Percentiles rank a stretch among this genome's conserved stretches.
phyloP scores from a whole-genome alignment of 2,797 vertebrate genomes.

The Emydoidea blandingii region DNA sequence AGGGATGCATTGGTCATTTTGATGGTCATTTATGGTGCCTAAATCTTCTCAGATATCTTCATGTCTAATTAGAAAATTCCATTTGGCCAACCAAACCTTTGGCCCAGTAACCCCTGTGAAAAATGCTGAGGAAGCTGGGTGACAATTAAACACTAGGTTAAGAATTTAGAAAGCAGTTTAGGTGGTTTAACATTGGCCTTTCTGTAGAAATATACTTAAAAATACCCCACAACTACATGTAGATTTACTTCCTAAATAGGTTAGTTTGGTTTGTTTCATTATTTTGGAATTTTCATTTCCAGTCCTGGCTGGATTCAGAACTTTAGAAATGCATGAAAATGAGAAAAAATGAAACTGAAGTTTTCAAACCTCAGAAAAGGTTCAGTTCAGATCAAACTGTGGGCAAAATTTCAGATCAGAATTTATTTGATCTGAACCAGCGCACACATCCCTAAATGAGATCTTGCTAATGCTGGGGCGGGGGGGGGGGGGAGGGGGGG shows the following conservation, averaged over 20 bases:
- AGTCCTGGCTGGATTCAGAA: too few species aligned
- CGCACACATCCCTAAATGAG: not conserved
- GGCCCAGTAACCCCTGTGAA: not conserved
- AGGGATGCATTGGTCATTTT: not conserved
- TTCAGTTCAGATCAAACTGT: too few species aligned
- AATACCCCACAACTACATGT: fast-evolving
- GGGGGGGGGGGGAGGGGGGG: not conserved
- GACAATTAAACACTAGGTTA: not conserved
- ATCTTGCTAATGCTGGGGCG: not conserved
- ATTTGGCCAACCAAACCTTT: not conserved
- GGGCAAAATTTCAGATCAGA: not conserved
- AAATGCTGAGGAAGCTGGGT: not conserved
- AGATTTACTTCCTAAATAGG: not conserved
- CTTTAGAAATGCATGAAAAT: not conserved
- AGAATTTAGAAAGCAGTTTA: not conserved
- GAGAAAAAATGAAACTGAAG: not conserved
- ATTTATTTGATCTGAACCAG: not conserved
- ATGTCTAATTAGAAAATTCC: not conserved
- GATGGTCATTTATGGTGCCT: not conserved
- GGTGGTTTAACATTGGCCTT: not conserved
- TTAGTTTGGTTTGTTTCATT: not conserved
- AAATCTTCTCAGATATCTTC: not conserved
- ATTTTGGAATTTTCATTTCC: not conserved
- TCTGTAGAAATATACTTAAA: not conserved
- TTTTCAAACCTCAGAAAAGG: too few species aligned